Percentiles rank a stretch among this genome's conserved stretches.
Conservation (phyloP, 1,140 invertebrate genomes). For the Atopsyche davidsoni region DNA sequence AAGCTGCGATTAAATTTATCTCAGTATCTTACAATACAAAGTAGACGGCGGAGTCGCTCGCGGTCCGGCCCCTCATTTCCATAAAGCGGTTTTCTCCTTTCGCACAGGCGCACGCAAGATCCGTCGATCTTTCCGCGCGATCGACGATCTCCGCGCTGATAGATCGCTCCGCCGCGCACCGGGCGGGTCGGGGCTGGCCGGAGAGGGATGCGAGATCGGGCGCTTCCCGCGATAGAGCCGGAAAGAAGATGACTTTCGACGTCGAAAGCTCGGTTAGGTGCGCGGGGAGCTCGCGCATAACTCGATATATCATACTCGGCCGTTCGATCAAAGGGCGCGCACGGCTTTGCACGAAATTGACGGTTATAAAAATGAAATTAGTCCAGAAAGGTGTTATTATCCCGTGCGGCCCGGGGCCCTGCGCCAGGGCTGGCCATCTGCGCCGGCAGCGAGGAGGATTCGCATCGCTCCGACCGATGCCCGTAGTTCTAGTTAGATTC, state of each 20-base stretch:
- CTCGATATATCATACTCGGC: constrained; percentile 28
- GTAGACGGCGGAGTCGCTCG: constrained; percentile 6
- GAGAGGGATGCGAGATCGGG: background rate
- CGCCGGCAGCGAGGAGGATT: constrained; percentile 46
- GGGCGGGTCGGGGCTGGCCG: background rate
- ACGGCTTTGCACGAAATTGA: constrained; percentile 42
- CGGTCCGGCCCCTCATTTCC: constrained; percentile 13
- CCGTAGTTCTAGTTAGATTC: too few species aligned
- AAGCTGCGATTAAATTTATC: constrained; percentile 14
- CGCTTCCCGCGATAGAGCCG: too few species aligned
- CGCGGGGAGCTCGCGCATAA: constrained; percentile 36
- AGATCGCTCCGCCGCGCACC: background rate
- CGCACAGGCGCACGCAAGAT: background rate
- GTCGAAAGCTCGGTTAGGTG: constrained; percentile 4
- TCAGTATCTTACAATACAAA: constrained; percentile 15
- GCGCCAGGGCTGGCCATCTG: constrained; percentile 47
- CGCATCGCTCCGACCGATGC: too few species aligned
- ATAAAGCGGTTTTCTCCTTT: constrained; percentile 6
- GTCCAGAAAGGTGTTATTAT: constrained; percentile 53
- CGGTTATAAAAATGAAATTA: constrained; percentile 54
- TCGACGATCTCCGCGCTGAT: constrained; percentile 1
- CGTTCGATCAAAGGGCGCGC: constrained; percentile 28
- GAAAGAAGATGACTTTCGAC: background rate
- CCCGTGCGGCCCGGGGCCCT: constrained; percentile 46
- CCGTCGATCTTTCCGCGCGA: constrained; percentile 5